Conservation (phyloP, 2,888 invertebrate genomes). For the Lymantria dispar region DNA sequence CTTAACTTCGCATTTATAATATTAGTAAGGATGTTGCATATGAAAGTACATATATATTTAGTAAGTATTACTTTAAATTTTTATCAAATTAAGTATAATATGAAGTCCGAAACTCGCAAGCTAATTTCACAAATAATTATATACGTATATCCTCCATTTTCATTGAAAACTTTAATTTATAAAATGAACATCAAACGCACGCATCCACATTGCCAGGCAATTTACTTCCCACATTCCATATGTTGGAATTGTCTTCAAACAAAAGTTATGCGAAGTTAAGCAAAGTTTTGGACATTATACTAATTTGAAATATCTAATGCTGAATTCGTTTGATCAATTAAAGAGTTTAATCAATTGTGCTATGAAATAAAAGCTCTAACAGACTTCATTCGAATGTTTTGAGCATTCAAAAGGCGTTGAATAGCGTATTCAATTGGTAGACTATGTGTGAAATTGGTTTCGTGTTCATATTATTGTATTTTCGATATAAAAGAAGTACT, state of each 20-base stretch:
- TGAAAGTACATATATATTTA: too few species aligned
- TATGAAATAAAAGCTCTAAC: background rate
- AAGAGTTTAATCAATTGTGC: constrained; percentile 6
- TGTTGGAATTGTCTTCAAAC: constrained; percentile 7
- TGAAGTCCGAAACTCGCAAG: too few species aligned
- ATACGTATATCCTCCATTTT: background rate
- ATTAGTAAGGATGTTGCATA: too few species aligned
- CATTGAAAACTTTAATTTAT: constrained; percentile 1
- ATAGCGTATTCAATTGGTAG: background rate
- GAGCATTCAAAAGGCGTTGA: constrained; percentile 14
- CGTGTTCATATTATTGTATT: constrained; percentile 1
- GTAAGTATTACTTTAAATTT: too few species aligned
- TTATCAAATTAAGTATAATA: too few species aligned
- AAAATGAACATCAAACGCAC: constrained; percentile 9
- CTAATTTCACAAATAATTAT: background rate
- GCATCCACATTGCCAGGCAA: constrained; percentile 20
- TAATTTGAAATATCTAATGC: constrained; percentile 6
- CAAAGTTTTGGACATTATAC: constrained; percentile 10
- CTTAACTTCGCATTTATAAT: too few species aligned
- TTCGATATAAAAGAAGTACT: background rate
- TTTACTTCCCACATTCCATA: constrained; percentile 8
- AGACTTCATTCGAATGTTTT: constrained; percentile 7
- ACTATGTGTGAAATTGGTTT: constrained; percentile 1
- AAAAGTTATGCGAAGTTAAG: constrained; percentile 9
- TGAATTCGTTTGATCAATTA: constrained; percentile 2